Evolutionary conservation across 2,888 invertebrate genomes (phyloP), one percentile per base, ranked within the genome.

Genomic region (Rosalia funebris): DNA sequence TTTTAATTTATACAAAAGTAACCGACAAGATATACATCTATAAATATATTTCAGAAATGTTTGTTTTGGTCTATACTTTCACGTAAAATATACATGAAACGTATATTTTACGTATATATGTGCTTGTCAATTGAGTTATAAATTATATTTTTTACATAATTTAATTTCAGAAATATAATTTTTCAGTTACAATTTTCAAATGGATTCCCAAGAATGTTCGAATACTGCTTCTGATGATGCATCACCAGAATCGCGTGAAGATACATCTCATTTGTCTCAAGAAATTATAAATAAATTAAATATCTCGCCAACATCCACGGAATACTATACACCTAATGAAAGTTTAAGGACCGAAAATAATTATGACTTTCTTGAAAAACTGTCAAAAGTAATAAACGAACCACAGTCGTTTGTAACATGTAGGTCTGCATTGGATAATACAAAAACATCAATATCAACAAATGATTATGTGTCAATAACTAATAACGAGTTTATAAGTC

Each of bases 241-340:
- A n/a, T n/a, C n/a, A 19, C 16, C 25, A n/a, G 14, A 32, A 7
- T 44, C 42, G 11, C n/a, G n/a, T n/a, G 36, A 57, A 16, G 20
- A 42, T 37, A 17, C 14, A 32, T 11, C 12, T 2, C 10, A 1
- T 32, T 46, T 31, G 14, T 39, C 16, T 44, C 31, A 57, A 32
- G 31, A 48, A 39, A 12, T 44, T 14, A 37, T 15, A 15, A 14
- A 32, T 15, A 52, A 39, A 48, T 39, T 42, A 36, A 45, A 52
- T 25, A 12, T 52, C 14, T 58, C 57, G 7, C 20, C 32, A 45
- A 31, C 46, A 14, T 37, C 37, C 19, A 54, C 54, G 3, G 48
- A 47, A 5, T 60, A 60, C 25, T 42, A 42, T 12, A 60, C 39
- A 1, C 54, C 59, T 16, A 60, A 54, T 31, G 48, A 54, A 4